Evolutionary conservation across 2,888 invertebrate species (phyloP).

Genomic region (Agonopterix alstromeriana): DNA sequence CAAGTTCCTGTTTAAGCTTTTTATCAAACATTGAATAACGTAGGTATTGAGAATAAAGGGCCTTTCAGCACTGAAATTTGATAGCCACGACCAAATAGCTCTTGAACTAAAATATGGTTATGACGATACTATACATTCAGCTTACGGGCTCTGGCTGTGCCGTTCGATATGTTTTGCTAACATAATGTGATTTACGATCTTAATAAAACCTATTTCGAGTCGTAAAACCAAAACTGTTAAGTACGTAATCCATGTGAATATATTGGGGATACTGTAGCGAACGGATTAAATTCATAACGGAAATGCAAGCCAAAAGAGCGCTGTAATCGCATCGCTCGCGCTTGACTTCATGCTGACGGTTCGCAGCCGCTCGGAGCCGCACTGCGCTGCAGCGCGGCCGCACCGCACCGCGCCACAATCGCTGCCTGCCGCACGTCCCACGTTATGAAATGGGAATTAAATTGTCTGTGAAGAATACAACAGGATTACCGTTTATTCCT

Average conservation of each 20-base stretch:
- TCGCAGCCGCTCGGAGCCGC: constrained; percentile 4
- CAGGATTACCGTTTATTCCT: constrained; percentile 40
- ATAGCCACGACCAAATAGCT: too few species aligned
- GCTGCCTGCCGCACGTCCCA: constrained; percentile 31
- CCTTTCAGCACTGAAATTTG: too few species aligned
- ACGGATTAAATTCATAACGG: not conserved
- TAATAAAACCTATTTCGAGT: constrained; percentile 7
- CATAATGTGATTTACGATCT: constrained; percentile 3
- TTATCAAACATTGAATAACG: too few species aligned
- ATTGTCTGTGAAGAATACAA: constrained; percentile 62
- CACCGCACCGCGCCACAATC: constrained; percentile 20
- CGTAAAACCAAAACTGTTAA: constrained; percentile 4
- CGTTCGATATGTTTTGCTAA: constrained; percentile 2
- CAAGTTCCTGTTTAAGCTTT: too few species aligned
- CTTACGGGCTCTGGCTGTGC: constrained; percentile 1
- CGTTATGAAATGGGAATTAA: constrained; percentile 60
- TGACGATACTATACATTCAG: constrained; percentile 1
- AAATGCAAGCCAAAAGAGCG: constrained; percentile 15
- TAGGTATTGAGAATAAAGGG: too few species aligned
- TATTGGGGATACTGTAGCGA: too few species aligned
- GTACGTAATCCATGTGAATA: not conserved
- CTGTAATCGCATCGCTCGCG: constrained; percentile 28
- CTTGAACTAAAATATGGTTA: too few species aligned
- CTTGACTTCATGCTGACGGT: constrained; percentile 35
- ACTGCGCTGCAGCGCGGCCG: not conserved